Evolutionary conservation across 2,113 vertebrate genomes (phyloP), one percentile per base, ranked within the genome.

Genomic region (Abramis brama): DNA sequence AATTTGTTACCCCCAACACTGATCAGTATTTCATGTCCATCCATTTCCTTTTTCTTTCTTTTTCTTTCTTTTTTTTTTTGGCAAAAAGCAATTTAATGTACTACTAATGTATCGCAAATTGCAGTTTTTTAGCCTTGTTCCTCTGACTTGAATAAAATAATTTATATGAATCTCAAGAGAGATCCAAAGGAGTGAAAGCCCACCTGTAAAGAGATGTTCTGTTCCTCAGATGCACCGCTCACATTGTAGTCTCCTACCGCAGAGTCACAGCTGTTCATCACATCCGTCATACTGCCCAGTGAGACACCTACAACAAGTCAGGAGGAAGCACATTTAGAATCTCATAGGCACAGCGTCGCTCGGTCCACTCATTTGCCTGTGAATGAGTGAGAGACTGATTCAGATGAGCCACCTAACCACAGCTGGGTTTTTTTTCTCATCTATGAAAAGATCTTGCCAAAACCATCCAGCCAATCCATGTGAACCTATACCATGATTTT

Each of bases 181-280:
- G 45, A 68, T 33, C 33, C 13, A 23, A 30, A 43, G 1, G 5
- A 79, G 21, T 23, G 17, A 59, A 71, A 68, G 55, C 82, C 15
- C 92, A 96, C 96, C 95, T 96, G 95, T 90, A 94, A 93, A 47
- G 95, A 91, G 83, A 95, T 93, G 45, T 93, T 93, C 88, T 94
- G 93, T 13, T 94, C 94, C 87, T 94, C 95, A 12, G 95, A 85
- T 68, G 93, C 85, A 45, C 92, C 93, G 86, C 90, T 90, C 64
- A 94, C 89, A 0, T 85, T 43, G 1, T 94, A 96, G 89, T 96
- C 95, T 88, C 94, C 95, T 92, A 96, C 96, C 47, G 91, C 91
- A 0, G 96, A 92, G 82, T 96, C 96, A 81, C 95, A 94, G 88
- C 94, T 96, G 86, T 95, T 96, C 92, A 96, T 94, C 91, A 96